Base-by-base conservation (phyloP, 2,797 vertebrate species). In the Furcifer pardalis region DNA sequence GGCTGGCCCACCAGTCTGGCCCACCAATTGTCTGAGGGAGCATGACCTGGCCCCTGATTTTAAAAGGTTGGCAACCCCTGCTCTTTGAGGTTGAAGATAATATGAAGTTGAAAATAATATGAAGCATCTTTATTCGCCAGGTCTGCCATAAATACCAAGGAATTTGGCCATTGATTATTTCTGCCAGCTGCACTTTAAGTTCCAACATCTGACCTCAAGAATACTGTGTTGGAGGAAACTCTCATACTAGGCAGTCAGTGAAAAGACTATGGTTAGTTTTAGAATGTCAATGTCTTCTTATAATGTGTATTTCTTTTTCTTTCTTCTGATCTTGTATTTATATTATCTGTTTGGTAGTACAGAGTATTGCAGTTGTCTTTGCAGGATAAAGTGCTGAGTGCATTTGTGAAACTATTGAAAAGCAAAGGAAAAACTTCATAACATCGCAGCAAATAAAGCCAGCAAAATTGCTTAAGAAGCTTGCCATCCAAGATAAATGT, bases 401-500 rank as follows among this genome's bases (percentile, higher is more conserved):
- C 86, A 84, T 93, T 91, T 92, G 89, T 93, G 86, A 94, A 93
- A 59, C 87, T 91, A 74, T 86, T 90, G 90, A 73, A 40, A 1
- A 52, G 77, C 79, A 65, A 44, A 52, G 92, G 92, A 92, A 91
- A 92, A 90, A 83, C 91, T 93, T 93, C 91, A 77, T 90, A 94
- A 93, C 81, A 89, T 74, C 81, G 82, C 81, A 92, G 89, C 88
- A 93, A 88, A 94, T 93, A 95, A 92, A 95, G 79, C 89, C 91
- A 85, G 86, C 89, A 89, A 88, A 94, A 92, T 94, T 92, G 90
- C 93, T 92, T 73, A 84, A 94, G 93, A 94, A 94, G 84, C 90
- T 90, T 80, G 71, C 89, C 91, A 89, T 92, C 89, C 90, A 93
- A 92, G 90, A 93, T 92, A 94, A 95, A 94, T 94, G 89, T 94